Base-by-base conservation (phyloP, 2,888 invertebrate species). In the Anthoptus insignis region DNA sequence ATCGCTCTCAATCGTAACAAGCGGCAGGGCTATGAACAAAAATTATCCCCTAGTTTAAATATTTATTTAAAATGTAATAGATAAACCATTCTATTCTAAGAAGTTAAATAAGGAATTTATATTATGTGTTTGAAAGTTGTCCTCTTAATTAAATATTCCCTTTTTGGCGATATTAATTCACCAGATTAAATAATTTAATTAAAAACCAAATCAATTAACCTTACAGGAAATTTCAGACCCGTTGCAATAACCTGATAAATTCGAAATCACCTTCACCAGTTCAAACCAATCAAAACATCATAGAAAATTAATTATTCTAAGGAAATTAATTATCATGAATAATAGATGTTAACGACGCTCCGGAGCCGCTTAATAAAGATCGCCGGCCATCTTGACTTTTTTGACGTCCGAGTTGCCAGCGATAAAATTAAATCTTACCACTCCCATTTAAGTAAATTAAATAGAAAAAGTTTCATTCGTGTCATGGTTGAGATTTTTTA, bases 261-360 rank as follows among this genome's bases (percentile, higher is more conserved):
- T 61, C 34, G 54, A 47, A 63, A 54, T 56, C 54, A 61, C 34
- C 61, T n/a, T n/a, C n/a, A n/a, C n/a, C n/a, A n/a, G n/a, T 19
- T 27, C 34, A 50, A 29, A 47, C 54, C 61, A 56, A 61, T 61
- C 54, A 61, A 61, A 61, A 61, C 61, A 54, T 61, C 54, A 56
- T 56, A 49, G 24, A 54, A 45, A 47, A 61, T 61, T 61, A 47
- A 61, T 61, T 56, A 61, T 61, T 37, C 34, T 34, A 47, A 61
- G 54, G 61, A 61, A 61, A 61, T 61, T 61, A 56, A 61, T 61
- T 61, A 61, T 61, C 54, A 61, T 61, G 54, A 61, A 61, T 61
- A 61, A 61, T 61, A 61, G 47, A 54, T 37, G 61, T 19, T 27
- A 19, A 37, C 47, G 54, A 52, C 49, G 37, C 53, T 47, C 53